Conservation (phyloP, 2,113 vertebrate genomes). For the Columba livia region DNA sequence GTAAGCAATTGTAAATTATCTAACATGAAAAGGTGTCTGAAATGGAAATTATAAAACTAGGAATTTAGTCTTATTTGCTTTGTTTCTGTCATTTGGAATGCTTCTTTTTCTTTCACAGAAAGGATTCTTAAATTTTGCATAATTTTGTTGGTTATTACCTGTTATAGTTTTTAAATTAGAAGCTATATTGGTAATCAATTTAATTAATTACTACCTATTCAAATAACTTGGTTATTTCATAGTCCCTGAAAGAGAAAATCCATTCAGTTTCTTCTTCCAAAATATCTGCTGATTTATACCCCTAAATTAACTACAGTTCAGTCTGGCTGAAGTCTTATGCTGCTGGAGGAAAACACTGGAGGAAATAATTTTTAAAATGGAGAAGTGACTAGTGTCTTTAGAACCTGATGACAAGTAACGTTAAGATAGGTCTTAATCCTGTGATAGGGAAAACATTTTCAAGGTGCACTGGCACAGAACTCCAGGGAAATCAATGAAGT, state of each 20-base stretch:
- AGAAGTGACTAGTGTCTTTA: background rate
- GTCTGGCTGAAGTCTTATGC: background rate
- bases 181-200: background rate
- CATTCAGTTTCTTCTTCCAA: accelerated
- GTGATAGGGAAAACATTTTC: background rate
- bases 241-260: background rate
- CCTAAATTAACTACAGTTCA: background rate
- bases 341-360: background rate
- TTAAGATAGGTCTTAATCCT: background rate
- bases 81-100: background rate
- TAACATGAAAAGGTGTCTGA: background rate
- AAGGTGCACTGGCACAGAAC: background rate
- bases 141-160: background rate
- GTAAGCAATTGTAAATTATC: background rate
- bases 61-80: background rate
- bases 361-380: background rate
- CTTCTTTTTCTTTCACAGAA: background rate
- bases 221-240: background rate
- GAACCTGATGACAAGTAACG: background rate
- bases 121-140: background rate
- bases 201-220: background rate
- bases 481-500: background rate
- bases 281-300: background rate
- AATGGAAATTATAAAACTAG: background rate
- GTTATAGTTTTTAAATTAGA: background rate